Conservation (phyloP, 2,797 vertebrate species). For the Pempheris klunzingeri region DNA sequence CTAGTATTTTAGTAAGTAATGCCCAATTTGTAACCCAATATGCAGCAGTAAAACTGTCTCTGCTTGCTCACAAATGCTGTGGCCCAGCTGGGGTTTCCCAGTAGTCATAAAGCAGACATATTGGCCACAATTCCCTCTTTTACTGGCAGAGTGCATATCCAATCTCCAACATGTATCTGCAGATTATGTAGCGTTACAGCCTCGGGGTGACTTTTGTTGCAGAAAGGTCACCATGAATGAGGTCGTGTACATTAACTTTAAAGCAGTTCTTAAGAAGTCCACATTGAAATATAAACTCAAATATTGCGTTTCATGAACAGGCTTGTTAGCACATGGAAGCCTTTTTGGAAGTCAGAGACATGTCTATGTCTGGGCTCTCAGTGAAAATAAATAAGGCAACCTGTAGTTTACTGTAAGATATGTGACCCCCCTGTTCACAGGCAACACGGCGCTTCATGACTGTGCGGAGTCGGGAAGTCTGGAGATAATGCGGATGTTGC, state of each 20-base stretch:
- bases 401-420: background rate
- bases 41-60: background rate
- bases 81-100: background rate
- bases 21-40: background rate
- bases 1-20: background rate
- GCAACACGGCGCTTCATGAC: conserved; percentile 97
- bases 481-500: conserved; percentile 98
- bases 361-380: background rate
- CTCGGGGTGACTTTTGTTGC: background rate
- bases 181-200: background rate
- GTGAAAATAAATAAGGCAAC: background rate
- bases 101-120: background rate
- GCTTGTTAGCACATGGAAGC: too few relatives aligned
- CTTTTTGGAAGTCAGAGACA: too few relatives aligned
- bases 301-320: too few relatives aligned
- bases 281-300: background rate
- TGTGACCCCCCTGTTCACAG: conserved; percentile 72
- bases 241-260: background rate
- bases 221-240: background rate
- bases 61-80: background rate
- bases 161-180: background rate
- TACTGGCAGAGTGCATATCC: background rate
- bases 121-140: background rate
- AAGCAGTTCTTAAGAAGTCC: background rate
- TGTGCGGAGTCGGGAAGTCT: conserved; percentile 98